Base-by-base conservation (phyloP, 2,888 invertebrate genomes). In the Sabatieria punctata region DNA sequence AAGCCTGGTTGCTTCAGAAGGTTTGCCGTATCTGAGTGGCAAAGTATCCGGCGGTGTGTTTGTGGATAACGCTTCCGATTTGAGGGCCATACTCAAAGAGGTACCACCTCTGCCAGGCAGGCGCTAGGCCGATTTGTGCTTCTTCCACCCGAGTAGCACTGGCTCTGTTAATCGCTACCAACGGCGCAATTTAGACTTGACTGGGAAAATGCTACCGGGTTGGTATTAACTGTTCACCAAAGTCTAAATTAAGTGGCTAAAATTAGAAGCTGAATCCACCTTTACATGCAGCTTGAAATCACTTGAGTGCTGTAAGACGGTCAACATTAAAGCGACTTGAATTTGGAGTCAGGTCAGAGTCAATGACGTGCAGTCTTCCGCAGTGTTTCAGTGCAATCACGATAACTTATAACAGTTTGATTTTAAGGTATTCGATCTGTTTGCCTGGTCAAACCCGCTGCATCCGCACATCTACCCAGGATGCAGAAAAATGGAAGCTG, bases 391-490 rank as follows among this genome's bases (percentile, higher is more conserved):
- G n/a, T n/a, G n/a, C n/a, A n/a, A n/a, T n/a, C n/a, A n/a, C n/a
- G n/a, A n/a, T n/a, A n/a, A n/a, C n/a, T n/a, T n/a, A n/a, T n/a
- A n/a, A n/a, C n/a, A n/a, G n/a, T n/a, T n/a, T n/a, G n/a, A n/a
- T 19, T 15, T 33, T 13, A 49, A 80, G 59, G 83, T 89, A 6
- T 91, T 85, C 68, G 73, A 78, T 0, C 72, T 78, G 57, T 80
- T 88, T 1, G 83, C 86, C 0, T 91, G 86, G 69, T 84, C 88
- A 1, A 95, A 95, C 72, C 95, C 93, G 0, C 71, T 95, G 41
- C 93, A 95, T 66, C 77, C 85, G 0, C 93, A 95, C 68, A 75
- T 93, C 26, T 95, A 93, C 67, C 91, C 93, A 8, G 91, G 91
- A 44, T 60, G 71, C 2, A 54, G 70, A 38, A 70, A 71, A 55